Evolutionary conservation across 2,888 invertebrate species (phyloP).

Genomic region (Mylabris sibirica): DNA sequence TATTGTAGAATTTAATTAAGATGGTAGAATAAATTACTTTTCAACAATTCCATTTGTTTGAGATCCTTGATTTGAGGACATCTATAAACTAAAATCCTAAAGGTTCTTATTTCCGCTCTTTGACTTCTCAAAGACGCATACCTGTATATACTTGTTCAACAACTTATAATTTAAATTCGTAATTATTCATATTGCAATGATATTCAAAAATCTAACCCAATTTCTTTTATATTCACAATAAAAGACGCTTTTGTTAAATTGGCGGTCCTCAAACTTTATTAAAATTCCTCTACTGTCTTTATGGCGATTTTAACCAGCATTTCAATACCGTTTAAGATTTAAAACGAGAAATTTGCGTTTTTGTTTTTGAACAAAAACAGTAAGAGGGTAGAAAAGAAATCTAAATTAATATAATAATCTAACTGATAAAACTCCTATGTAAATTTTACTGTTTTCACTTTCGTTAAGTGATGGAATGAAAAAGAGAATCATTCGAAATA

Average conservation of each 20-base stretch:
- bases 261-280: too few relatives aligned
- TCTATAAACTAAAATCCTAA: not conserved
- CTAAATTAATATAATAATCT: not conserved
- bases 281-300: too few relatives aligned
- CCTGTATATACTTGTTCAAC: not conserved
- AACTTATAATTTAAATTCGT: not conserved
- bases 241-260: not conserved
- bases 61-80: not conserved
- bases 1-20: not conserved
- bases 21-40: not conserved
- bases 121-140: not conserved
- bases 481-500: not conserved
- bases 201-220: not conserved
- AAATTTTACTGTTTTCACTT: constrained; percentile 4
- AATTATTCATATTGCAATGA: not conserved
- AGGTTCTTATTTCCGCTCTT: not conserved
- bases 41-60: not conserved
- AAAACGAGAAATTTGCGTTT: not conserved
- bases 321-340: not conserved
- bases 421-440: not conserved
- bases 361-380: not conserved
- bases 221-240: not conserved
- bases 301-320: not conserved
- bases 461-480: not conserved
- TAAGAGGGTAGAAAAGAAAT: not conserved